These are phyloP conservation scores for Calephelis nemesis DNA, from an alignment of 1,140 invertebrate species.

Conservation along the genomic window DNA sequence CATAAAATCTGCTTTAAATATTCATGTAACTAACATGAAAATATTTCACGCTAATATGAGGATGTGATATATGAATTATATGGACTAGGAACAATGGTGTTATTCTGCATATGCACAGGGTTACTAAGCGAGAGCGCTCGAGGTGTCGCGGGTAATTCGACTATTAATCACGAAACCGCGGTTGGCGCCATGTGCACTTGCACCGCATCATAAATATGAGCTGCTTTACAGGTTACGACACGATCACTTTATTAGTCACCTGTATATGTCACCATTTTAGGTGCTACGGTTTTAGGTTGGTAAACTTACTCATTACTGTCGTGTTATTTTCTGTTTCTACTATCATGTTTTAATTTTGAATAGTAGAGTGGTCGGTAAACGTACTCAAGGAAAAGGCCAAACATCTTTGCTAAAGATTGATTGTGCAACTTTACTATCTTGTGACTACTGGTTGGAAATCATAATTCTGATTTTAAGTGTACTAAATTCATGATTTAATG, in stretches of 20 bases:
- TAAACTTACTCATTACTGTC: no score
- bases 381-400: no score
- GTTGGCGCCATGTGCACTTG: constrained; percentile 49
- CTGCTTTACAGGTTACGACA: constrained; percentile 33
- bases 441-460: no score
- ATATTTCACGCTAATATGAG: constrained; percentile 4
- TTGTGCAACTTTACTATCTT: no score
- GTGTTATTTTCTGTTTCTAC: no score
- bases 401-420: no score
- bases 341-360: no score
- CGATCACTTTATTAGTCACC: constrained; percentile 11
- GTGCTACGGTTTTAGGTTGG: no score
- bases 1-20: constrained; percentile 17
- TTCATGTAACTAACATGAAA: background rate
- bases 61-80: constrained; percentile 18
- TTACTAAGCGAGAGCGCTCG: constrained; percentile 22
- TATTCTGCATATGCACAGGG: constrained; percentile 8
- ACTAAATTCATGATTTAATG: no score
- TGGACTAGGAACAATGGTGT: constrained; percentile 20
- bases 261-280: no score
- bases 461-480: no score
- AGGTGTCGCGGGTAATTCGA: constrained; percentile 51
- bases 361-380: no score
- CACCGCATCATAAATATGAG: constrained; percentile 50
- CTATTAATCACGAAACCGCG: constrained; percentile 52